Base-by-base conservation (phyloP, 2,888 invertebrate genomes). In the Graphium colonna region DNA sequence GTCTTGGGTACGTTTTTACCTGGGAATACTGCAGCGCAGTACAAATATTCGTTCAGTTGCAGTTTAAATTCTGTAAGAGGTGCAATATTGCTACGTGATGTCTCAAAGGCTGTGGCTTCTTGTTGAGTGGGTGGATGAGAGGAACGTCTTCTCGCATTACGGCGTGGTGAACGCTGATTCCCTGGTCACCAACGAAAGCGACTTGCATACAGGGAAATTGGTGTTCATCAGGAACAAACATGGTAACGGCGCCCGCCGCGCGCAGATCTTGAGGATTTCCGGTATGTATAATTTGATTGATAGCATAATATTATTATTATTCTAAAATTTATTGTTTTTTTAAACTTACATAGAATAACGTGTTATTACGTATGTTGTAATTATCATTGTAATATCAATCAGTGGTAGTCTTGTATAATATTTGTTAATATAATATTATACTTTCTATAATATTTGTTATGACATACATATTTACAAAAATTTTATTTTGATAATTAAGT, bases 61-160 rank as follows among this genome's bases (percentile, higher is more conserved):
- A 43, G 56, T 55, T 56, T 36, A 43, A 47, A 52, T 58, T 49
- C 47, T 56, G 10, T 15, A 10, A 43, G 13, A 46, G 45, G 48
- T 9, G 48, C 42, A 48, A 8, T 51, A 53, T 51, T n/a, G n/a
- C n/a, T n/a, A n/a, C 15, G 64, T 55, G 57, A 82, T 81, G 81
- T 61, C 69, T 59, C 68, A 65, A 44, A 62, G 65, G 8, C 52
- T 72, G 38, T 84, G 83, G 83, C 57, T 82, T 5, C 67, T 84
- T n/a, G 75, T 83, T 1, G 79, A 82, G 60, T 83, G 79, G 79
- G 62, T 76, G 31, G 77, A 80, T 7, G 74, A 78, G 18, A 64
- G 59, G 1, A 68, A 73, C 39, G 57, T 74, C 9, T 75, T 75
- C 43, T 70, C 81, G 4, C 62, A 65, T 13, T 83, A 82, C 58